Conservation (phyloP, 2,113 vertebrate genomes). For the Pseudorectes ferrugineus region DNA sequence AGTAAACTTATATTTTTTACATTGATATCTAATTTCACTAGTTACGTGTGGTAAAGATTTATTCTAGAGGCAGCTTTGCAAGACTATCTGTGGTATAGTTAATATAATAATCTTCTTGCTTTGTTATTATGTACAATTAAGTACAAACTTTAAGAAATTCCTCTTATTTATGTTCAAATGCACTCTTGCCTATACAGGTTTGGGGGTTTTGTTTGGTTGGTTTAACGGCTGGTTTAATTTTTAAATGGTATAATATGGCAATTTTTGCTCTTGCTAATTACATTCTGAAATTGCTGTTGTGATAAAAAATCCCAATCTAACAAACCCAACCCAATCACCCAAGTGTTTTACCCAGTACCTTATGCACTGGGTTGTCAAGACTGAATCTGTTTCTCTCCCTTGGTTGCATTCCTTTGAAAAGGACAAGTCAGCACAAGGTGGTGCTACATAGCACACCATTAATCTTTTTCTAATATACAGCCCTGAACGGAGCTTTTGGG, state of each 20-base stretch:
- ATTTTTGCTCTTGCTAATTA: background rate
- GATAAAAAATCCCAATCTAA: background rate
- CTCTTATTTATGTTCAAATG: background rate
- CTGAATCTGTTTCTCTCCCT: background rate
- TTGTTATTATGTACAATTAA: background rate
- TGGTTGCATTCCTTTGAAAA: background rate
- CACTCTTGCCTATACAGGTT: background rate
- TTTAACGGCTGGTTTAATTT: background rate
- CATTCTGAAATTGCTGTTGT: background rate
- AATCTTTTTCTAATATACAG: background rate
- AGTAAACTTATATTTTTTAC: background rate
- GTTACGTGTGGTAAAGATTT: background rate
- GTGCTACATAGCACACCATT: conserved; percentile 7
- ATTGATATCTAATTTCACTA: background rate
- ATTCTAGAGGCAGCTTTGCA: background rate
- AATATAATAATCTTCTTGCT: background rate
- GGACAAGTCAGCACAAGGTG: background rate
- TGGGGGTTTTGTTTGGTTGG: fast-evolving
- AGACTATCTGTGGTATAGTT: background rate
- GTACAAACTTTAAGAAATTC: background rate
- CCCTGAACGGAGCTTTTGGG: background rate
- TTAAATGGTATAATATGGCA: background rate
- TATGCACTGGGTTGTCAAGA: background rate
- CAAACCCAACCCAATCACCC: background rate
- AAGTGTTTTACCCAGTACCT: background rate